Evolutionary conservation across 2,888 invertebrate species (phyloP).

Genomic region (Nomada hirtipes): DNA sequence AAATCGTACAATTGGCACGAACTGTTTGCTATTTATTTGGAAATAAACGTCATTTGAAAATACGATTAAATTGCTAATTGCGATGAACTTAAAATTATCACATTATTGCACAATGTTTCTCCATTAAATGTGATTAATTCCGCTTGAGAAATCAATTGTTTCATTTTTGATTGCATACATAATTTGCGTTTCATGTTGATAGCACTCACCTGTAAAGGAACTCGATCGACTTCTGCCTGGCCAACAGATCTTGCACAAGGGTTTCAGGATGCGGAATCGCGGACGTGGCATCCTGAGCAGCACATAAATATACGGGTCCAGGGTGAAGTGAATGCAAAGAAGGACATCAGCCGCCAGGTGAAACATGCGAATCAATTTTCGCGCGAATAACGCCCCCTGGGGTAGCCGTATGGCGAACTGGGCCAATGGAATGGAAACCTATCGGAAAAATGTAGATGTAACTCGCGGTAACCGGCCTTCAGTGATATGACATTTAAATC

Average conservation of each 20-base stretch:
- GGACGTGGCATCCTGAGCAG: constrained; percentile 86
- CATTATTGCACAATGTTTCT: no score
- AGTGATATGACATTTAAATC: neutral
- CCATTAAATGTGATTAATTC: no score
- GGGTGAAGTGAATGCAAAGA: constrained; percentile 92
- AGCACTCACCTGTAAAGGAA: constrained; percentile 78
- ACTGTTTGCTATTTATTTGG: constrained; percentile 1
- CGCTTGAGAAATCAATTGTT: constrained; percentile 1
- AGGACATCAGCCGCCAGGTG: constrained; percentile 89
- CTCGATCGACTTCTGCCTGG: constrained; percentile 78
- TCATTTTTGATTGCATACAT: constrained; percentile 13
- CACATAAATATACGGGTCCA: constrained; percentile 94
- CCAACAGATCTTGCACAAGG: constrained; percentile 80
- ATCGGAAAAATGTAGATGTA: constrained; percentile 68
- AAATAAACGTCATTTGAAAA: neutral
- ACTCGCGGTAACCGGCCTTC: neutral
- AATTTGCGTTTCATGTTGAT: constrained; percentile 16
- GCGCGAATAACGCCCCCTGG: constrained; percentile 55
- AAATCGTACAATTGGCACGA: constrained; percentile 3
- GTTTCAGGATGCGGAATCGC: constrained; percentile 79
- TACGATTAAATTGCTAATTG: neutral
- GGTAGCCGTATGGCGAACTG: constrained; percentile 82
- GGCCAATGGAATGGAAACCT: constrained; percentile 89
- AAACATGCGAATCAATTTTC: constrained; percentile 82
- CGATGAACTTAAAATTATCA: no score